Evolutionary conservation across 2,797 vertebrate species (phyloP).

Genomic region (Avahi laniger): DNA sequence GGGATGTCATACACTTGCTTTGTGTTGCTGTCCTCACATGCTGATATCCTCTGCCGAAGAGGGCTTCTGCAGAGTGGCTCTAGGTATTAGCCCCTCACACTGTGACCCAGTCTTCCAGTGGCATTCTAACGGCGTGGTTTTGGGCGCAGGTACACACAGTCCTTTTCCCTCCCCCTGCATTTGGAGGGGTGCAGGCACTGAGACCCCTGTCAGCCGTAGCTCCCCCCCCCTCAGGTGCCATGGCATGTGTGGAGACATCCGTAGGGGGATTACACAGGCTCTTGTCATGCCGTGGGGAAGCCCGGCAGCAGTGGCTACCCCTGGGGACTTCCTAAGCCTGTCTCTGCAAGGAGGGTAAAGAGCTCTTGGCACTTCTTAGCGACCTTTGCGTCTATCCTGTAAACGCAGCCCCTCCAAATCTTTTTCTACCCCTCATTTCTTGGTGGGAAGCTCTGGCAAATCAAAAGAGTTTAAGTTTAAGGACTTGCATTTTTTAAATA

Average conservation of each 20-base stretch:
- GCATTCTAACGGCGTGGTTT: neutral
- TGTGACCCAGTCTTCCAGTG: too few species aligned
- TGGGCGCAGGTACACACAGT: neutral
- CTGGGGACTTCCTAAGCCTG: neutral
- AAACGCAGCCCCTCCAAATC: neutral
- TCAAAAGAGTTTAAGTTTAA: neutral
- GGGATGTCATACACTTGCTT: neutral
- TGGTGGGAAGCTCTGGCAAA: neutral
- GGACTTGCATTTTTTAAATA: neutral
- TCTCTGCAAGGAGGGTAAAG: neutral
- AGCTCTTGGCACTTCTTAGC: neutral
- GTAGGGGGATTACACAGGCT: neutral
- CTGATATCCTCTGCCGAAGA: neutral
- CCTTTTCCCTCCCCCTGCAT: neutral
- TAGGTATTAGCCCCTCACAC: neutral
- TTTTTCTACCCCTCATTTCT: neutral
- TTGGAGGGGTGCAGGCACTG: neutral
- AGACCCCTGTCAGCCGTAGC: neutral
- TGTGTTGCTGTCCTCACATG: accelerated
- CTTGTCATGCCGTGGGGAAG: neutral
- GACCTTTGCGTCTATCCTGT: neutral
- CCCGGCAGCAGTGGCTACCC: neutral
- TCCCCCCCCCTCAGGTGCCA: neutral
- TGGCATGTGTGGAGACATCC: accelerated
- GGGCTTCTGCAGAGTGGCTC: neutral